Percentiles rank a stretch among this genome's conserved stretches.
These are phyloP conservation scores for Euthynnus affinis DNA, from an alignment of 2,797 vertebrate species.

Conservation along the genomic window DNA sequence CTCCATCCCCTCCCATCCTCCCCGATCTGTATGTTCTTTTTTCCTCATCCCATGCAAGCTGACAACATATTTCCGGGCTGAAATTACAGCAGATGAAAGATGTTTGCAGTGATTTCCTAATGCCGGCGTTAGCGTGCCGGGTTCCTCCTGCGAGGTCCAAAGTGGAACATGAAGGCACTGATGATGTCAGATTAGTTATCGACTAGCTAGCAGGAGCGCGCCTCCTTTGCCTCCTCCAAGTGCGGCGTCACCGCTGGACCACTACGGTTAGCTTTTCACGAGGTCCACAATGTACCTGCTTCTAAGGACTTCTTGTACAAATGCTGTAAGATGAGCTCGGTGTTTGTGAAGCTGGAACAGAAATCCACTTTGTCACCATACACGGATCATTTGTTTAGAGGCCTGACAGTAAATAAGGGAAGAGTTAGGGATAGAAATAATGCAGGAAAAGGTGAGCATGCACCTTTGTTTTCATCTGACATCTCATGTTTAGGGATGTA, in stretches of 20 bases:
- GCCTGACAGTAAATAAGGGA: too few relatives aligned
- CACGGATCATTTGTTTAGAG: too few relatives aligned
- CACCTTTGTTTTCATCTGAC: too few relatives aligned
- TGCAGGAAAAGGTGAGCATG: too few relatives aligned
- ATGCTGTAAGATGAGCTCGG: background rate
- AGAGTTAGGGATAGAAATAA: background rate
- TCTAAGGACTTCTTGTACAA: background rate
- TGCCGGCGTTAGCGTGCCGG: background rate
- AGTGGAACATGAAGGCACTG: slow-evolving; percentile 11
- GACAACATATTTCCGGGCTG: background rate
- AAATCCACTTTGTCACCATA: too few relatives aligned
- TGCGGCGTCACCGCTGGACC: background rate
- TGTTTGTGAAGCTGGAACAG: too few relatives aligned
- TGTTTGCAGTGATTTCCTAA: slow-evolving; percentile 25
- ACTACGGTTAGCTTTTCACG: background rate
- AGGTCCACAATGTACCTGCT: background rate
- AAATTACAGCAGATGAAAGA: slow-evolving; percentile 27
- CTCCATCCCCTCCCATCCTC: too few relatives aligned
- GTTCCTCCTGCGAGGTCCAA: background rate
- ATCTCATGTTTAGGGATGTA: too few relatives aligned
- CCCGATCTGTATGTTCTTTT: background rate
- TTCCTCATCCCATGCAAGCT: slow-evolving; percentile 6
- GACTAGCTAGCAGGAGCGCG: background rate
- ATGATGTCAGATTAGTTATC: slow-evolving; percentile 47
- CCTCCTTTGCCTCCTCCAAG: background rate